phyloP scores from a whole-genome alignment of 2,888 invertebrate genomes.

The Limnephilus rhombicus region DNA sequence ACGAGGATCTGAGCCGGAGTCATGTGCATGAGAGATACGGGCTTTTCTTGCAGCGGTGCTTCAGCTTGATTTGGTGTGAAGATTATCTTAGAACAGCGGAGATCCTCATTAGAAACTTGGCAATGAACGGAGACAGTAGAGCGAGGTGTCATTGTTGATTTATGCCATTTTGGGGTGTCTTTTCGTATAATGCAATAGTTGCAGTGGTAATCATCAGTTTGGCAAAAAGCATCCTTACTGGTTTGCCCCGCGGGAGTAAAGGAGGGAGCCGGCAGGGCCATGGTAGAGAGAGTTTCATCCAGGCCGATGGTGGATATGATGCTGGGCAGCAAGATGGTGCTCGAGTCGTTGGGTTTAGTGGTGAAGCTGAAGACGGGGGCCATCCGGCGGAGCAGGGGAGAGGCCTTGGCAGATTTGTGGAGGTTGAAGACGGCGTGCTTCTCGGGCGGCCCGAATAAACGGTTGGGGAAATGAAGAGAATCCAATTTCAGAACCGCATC shows the following conservation, averaged over 20 bases:
- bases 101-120: conserved; percentile 58
- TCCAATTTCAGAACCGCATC: conserved; percentile 58
- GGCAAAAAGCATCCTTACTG: conserved; percentile 22
- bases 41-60: conserved; percentile 39
- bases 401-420: background rate
- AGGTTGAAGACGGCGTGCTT: background rate
- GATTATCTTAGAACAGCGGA: conserved; percentile 49
- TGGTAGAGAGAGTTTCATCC: conserved; percentile 5
- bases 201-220: conserved; percentile 53
- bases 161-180: background rate
- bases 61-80: conserved; percentile 50
- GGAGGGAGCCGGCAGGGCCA: background rate
- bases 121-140: conserved; percentile 27
- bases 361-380: conserved; percentile 29
- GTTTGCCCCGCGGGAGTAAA: background rate
- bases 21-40: conserved; percentile 63
- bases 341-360: conserved; percentile 11
- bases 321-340: conserved; percentile 25
- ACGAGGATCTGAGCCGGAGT: conserved; percentile 63
- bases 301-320: conserved; percentile 45
- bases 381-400: conserved; percentile 20
- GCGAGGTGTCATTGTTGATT: conserved; percentile 23
- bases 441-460: conserved; percentile 11
- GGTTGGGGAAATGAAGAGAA: conserved; percentile 56
- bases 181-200: conserved; percentile 28